Evolutionary conservation across 2,113 vertebrate genomes (phyloP), one percentile per base, ranked within the genome.

Genomic region (Heterotis niloticus): DNA sequence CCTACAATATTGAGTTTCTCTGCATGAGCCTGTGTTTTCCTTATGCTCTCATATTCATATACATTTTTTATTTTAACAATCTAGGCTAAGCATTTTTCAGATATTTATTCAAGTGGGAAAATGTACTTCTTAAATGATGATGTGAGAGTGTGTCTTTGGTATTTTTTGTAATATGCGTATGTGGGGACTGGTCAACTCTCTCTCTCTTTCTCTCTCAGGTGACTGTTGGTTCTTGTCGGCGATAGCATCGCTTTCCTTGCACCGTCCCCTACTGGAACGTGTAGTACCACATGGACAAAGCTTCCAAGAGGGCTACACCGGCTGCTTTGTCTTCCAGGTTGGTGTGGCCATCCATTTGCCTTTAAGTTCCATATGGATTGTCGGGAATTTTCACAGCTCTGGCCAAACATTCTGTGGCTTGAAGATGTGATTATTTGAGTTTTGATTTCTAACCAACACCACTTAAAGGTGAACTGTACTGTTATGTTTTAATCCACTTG

Each of bases 221-320:
- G 92, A 94, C 81, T 94, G 93, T 85, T 93, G 93, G 93, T 78
- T 94, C 2, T 88, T 94, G 0, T 91, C 93, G 0, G 91, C 90
- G 0, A 89, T 94, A 28, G 87, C 92, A 0, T 94, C 92, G 62
- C 87, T 93, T 14, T 88, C 89, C 0, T 10, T 90, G 28, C 54
- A 90, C 70, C 85, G 5, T 0, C 64, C 77, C 7, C 91, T 94
- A 17, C 86, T 94, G 20, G 14, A 89, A 54, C 88, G 82, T 16
- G 92, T 94, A 0, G 78, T 93, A 4, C 91, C 92, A 24, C n/a
- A 14, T 0, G 80, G 13, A 1, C 91, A 93, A 82, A 86, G 82
- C 77, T 94, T 93, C 78, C 80, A 88, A 24, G 34, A 84, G 0
- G 85, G 80, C 0, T 94, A 94, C 83, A 88, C 80, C 0, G 93